Conservation (phyloP, 1,140 invertebrate species). For the Pomacea maculata region DNA sequence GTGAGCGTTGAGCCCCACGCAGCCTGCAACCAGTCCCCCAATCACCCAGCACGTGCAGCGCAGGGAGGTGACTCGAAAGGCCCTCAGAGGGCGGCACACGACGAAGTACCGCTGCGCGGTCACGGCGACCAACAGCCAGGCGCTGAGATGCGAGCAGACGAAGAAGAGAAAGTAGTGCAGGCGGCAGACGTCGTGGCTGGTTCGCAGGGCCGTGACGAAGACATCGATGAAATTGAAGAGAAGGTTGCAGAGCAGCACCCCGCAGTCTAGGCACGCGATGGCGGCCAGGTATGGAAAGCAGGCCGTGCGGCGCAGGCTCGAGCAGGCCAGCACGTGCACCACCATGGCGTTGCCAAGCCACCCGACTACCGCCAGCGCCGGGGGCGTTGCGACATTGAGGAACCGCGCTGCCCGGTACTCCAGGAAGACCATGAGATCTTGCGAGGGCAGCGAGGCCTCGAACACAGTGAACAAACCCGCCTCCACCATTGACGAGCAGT, state of each 20-base stretch:
- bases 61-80: slow-evolving; percentile 6
- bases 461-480: slow-evolving; percentile 5
- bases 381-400: not conserved
- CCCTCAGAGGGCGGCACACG: slow-evolving; percentile 12
- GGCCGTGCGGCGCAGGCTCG: slow-evolving; percentile 1
- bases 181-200: slow-evolving; percentile 10
- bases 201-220: not conserved
- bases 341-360: slow-evolving; percentile 8
- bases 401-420: slow-evolving; percentile 9
- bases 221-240: slow-evolving; percentile 17
- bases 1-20: slow-evolving; percentile 1
- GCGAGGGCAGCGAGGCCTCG: not conserved
- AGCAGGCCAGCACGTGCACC: slow-evolving; percentile 12
- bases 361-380: not conserved
- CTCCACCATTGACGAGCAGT: not conserved
- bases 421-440: not conserved
- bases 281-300: slow-evolving; percentile 17
- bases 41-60: slow-evolving; percentile 13
- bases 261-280: slow-evolving; percentile 5
- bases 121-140: slow-evolving; percentile 18
- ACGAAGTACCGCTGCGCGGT: slow-evolving; percentile 17
- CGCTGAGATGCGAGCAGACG: slow-evolving; percentile 14
- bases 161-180: slow-evolving; percentile 23
- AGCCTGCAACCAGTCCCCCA: slow-evolving; percentile 7
- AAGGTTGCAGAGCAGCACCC: slow-evolving; percentile 10